Conservation (phyloP, 2,113 vertebrate genomes). For the Choloepus hoffmanni region DNA sequence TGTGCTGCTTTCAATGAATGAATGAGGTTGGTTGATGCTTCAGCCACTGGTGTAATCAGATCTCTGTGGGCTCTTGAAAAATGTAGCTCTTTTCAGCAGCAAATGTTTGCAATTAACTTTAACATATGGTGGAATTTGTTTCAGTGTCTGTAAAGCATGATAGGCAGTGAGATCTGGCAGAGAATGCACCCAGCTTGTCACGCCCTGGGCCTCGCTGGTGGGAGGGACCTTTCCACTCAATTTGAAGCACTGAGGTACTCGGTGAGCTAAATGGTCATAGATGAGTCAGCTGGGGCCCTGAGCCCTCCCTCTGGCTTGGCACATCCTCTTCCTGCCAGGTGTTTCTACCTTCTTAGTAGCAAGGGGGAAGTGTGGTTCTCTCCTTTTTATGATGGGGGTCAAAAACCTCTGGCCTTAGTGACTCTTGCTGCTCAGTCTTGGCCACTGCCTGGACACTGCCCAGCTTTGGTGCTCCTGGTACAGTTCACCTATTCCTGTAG, state of each 20-base stretch:
- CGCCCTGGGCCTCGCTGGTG: not conserved
- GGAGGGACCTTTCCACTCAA: not conserved
- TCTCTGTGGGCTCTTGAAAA: conserved; percentile 78
- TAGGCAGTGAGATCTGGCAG: conserved; percentile 76
- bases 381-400: too few species aligned
- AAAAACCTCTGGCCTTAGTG: not conserved
- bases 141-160: conserved; percentile 68
- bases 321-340: not conserved
- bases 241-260: not conserved
- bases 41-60: conserved; percentile 64
- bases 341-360: not conserved
- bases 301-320: not conserved
- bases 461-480: not conserved
- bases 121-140: conserved; percentile 79
- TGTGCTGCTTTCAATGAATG: conserved; percentile 5
- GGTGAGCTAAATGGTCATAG: not conserved
- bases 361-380: not conserved
- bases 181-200: conserved; percentile 55
- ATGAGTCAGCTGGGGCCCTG: not conserved
- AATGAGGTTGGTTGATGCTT: conserved; percentile 10
- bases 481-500: rapidly evolving
- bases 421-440: not conserved
- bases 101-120: conserved; percentile 84
- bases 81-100: conserved; percentile 73
- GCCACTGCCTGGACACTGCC: not conserved